These are phyloP conservation scores for Drosophila leonis DNA, from an alignment of 2,888 invertebrate genomes.

Conservation along the genomic window DNA sequence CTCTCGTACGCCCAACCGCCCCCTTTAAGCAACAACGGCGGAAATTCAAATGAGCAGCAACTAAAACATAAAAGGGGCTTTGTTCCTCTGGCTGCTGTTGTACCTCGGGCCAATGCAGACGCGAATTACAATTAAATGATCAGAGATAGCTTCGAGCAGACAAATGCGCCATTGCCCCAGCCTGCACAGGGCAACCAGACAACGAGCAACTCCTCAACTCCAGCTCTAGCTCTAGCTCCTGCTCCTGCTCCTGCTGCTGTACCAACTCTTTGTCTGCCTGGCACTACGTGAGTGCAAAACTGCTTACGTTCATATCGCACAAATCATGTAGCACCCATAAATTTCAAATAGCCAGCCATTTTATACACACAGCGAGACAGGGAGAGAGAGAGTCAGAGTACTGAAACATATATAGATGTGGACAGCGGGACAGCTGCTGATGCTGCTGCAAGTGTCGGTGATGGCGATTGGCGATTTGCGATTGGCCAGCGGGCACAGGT, in stretches of 20 bases:
- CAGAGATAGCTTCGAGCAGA: constrained; percentile 69
- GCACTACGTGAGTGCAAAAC: constrained; percentile 79
- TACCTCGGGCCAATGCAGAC: constrained; percentile 46
- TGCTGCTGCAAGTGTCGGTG: constrained; percentile 40
- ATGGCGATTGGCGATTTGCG: constrained; percentile 46
- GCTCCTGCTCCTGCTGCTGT: constrained; percentile 19
- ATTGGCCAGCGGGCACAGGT: constrained; percentile 63
- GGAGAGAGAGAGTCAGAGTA: not conserved
- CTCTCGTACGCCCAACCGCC: not conserved
- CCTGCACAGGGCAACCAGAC: constrained; percentile 34
- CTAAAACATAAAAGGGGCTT: constrained; percentile 51
- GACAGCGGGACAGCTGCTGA: constrained; percentile 49
- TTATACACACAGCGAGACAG: constrained; percentile 50
- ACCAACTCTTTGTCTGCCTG: constrained; percentile 44
- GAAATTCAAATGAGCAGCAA: constrained; percentile 68
- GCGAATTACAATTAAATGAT: constrained; percentile 82
- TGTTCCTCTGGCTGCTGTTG: constrained; percentile 11
- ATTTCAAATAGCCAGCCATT: constrained; percentile 82
- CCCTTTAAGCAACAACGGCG: not conserved
- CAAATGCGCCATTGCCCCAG: constrained; percentile 60
- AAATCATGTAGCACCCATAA: constrained; percentile 83
- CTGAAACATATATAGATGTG: constrained; percentile 55
- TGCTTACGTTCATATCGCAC: constrained; percentile 80
- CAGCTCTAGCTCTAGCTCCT: constrained; percentile 10
- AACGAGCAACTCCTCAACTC: constrained; percentile 16